phyloP scores from a whole-genome alignment of 2,113 vertebrate species.

The Diglossa brunneiventris region DNA sequence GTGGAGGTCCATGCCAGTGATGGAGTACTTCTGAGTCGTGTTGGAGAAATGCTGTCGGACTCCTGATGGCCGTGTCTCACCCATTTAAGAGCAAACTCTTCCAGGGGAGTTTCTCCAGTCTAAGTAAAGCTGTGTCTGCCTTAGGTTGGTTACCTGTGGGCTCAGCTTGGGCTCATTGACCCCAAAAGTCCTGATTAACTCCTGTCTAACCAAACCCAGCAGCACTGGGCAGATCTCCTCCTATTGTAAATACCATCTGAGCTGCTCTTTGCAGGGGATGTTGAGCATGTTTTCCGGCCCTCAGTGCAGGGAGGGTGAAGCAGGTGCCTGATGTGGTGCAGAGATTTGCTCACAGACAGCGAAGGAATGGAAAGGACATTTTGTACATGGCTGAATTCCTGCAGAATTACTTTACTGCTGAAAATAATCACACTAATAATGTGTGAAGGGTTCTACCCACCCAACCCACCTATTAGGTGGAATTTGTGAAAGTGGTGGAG shows the following conservation, averaged over 20 bases:
- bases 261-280: background rate
- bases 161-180: background rate
- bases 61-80: background rate
- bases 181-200: background rate
- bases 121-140: background rate
- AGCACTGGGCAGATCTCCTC: background rate
- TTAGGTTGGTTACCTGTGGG: fast-evolving
- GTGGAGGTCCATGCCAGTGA: fast-evolving
- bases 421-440: background rate
- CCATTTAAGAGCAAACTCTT: background rate
- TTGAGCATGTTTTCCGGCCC: background rate
- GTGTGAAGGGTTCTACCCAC: background rate
- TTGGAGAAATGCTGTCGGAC: background rate
- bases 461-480: background rate
- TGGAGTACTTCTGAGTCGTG: background rate
- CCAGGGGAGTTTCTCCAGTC: background rate
- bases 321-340: background rate
- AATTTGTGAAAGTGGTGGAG: background rate
- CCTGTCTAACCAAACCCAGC: background rate
- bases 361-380: background rate
- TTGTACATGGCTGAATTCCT: background rate
- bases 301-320: background rate
- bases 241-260: background rate
- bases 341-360: background rate
- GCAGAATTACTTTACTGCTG: background rate